Conservation (phyloP, 2,113 vertebrate species). For the Mus pahari region DNA sequence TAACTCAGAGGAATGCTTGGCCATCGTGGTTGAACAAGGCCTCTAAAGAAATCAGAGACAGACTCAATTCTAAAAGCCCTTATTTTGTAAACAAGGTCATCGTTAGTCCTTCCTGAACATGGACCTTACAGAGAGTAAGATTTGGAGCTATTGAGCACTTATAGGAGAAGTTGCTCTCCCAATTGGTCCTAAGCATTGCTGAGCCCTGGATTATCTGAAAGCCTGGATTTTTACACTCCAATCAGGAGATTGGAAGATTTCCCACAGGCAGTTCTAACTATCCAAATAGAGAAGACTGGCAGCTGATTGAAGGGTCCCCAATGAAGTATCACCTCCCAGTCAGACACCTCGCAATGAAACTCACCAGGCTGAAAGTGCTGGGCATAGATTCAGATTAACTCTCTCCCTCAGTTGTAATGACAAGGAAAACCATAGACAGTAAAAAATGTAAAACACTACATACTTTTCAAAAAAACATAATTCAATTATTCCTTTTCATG, state of each 20-base stretch:
- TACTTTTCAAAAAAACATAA: background rate
- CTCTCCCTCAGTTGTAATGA: background rate
- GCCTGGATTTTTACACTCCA: background rate
- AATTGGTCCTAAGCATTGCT: background rate
- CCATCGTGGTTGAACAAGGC: background rate
- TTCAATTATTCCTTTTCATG: background rate
- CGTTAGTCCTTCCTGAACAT: background rate
- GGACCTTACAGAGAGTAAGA: background rate
- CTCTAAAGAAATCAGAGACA: background rate
- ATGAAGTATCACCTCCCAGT: background rate
- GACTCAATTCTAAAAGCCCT: conserved; percentile 1
- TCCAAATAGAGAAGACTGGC: background rate
- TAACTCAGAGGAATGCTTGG: background rate
- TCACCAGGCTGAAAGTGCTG: background rate
- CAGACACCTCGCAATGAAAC: background rate
- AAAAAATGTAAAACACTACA: background rate
- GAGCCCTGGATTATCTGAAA: background rate
- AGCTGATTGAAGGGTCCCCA: background rate
- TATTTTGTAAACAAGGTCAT: background rate
- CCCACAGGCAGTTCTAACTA: background rate
- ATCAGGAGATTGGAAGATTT: background rate
- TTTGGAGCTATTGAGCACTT: background rate
- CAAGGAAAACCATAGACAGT: background rate
- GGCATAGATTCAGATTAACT: background rate
- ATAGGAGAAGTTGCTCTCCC: background rate